Conservation (phyloP, 2,888 invertebrate genomes). For the Phaedon cochleariae region DNA sequence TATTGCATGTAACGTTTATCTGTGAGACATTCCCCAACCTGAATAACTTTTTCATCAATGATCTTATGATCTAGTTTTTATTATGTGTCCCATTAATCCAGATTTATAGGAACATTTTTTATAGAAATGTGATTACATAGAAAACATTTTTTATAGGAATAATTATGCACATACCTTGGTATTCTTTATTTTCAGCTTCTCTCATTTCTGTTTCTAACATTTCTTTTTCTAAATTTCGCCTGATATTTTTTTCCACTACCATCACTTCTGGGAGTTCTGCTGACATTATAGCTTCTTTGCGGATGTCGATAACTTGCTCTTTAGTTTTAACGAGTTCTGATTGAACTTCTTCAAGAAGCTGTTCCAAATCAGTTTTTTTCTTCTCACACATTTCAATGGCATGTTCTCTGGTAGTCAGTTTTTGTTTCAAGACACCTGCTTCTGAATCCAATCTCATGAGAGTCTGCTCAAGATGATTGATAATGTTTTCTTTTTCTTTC, state of each 20-base stretch:
- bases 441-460: conserved; percentile 15
- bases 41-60: too few species aligned
- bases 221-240: conserved; percentile 36
- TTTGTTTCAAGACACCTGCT: conserved; percentile 15
- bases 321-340: conserved; percentile 37
- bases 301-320: conserved; percentile 35
- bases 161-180: not conserved
- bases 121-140: too few species aligned
- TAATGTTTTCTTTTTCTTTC: conserved; percentile 20
- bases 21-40: too few species aligned
- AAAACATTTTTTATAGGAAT: too few species aligned
- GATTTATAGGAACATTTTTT: too few species aligned
- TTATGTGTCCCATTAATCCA: too few species aligned
- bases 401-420: conserved; percentile 27
- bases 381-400: conserved; percentile 30
- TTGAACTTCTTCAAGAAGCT: conserved; percentile 33
- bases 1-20: too few species aligned
- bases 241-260: conserved; percentile 30
- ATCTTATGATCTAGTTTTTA: too few species aligned
- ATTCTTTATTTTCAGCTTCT: conserved; percentile 11
- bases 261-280: conserved; percentile 19
- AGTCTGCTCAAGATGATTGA: conserved; percentile 15
- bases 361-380: conserved; percentile 34
- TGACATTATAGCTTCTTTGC: conserved; percentile 24
- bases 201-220: conserved; percentile 36